Conservation (phyloP, 37 sponge, comb jelly and placozoan genomes). For the Sycon ciliatum region DNA sequence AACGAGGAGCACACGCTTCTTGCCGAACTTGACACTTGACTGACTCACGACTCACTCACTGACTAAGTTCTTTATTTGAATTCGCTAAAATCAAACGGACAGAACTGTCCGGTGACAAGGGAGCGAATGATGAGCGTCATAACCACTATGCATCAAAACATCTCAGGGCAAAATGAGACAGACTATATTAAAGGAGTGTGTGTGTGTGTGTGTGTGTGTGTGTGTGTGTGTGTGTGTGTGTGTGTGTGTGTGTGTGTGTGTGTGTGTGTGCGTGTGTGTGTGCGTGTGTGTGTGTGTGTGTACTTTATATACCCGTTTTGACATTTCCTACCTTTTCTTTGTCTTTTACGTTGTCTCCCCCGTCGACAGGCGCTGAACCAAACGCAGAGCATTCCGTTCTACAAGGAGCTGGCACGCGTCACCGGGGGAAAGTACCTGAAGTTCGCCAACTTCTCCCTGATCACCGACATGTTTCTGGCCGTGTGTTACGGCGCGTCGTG, state of each 20-base stretch:
- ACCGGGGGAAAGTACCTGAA: not conserved
- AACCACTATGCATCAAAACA: too few relatives aligned
- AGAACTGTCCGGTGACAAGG: too few relatives aligned
- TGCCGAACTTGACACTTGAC: too few relatives aligned
- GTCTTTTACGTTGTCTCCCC: not conserved
- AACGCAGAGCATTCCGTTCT: not conserved
- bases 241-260: constrained; percentile 19
- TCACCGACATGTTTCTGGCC: constrained; percentile 18
- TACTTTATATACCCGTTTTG: too few relatives aligned
- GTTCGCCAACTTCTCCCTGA: not conserved
- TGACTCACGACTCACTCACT: too few relatives aligned
- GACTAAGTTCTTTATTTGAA: too few relatives aligned
- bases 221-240: constrained; percentile 2
- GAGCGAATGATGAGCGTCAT: too few relatives aligned
- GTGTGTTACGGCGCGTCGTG: not conserved
- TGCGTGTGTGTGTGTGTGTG: too few relatives aligned
- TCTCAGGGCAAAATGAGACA: too few relatives aligned
- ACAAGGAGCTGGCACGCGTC: not conserved
- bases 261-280: not conserved
- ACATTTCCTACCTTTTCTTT: not conserved
- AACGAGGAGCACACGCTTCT: too few relatives aligned
- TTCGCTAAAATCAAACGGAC: too few relatives aligned
- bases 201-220: not conserved
- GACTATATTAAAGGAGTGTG: too few relatives aligned
- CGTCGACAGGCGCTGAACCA: not conserved